These are phyloP conservation scores for Ispidina picta DNA, from an alignment of 2,797 vertebrate species.

Conservation along the genomic window DNA sequence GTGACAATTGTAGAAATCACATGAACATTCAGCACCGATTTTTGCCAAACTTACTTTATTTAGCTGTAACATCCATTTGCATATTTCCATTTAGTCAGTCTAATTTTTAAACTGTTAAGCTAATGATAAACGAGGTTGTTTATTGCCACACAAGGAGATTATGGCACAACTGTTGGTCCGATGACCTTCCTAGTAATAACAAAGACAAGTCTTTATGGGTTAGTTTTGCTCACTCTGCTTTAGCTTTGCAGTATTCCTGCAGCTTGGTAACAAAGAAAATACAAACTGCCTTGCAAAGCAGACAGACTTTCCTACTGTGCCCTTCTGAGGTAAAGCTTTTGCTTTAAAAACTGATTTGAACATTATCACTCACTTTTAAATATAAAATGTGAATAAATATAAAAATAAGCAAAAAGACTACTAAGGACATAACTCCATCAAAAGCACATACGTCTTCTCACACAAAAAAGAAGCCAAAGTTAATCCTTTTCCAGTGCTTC, in stretches of 20 bases:
- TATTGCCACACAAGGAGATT: not conserved
- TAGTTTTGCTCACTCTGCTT: not conserved
- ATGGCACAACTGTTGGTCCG: not conserved
- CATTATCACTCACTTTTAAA: not conserved
- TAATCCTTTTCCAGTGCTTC: not conserved
- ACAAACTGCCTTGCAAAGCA: not conserved
- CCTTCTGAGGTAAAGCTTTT: not conserved
- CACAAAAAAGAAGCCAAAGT: not conserved
- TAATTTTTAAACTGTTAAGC: slow-evolving; percentile 9
- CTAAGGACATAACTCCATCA: not conserved
- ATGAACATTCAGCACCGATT: not conserved
- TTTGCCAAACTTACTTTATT: slow-evolving; percentile 17
- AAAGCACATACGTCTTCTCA: not conserved
- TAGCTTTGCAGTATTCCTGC: not conserved
- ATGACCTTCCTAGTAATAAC: not conserved
- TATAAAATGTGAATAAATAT: too few relatives aligned
- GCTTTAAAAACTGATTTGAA: not conserved
- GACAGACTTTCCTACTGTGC: not conserved
- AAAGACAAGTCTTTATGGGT: not conserved
- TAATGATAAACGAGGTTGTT: slow-evolving; percentile 46
- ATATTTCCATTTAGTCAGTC: not conserved
- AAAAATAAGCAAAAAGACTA: not conserved
- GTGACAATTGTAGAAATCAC: slow-evolving; percentile 30
- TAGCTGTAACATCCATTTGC: not conserved
- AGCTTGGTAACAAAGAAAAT: not conserved